Conservation (phyloP, 2,888 invertebrate genomes). For the Habroteleia sp. region DNA sequence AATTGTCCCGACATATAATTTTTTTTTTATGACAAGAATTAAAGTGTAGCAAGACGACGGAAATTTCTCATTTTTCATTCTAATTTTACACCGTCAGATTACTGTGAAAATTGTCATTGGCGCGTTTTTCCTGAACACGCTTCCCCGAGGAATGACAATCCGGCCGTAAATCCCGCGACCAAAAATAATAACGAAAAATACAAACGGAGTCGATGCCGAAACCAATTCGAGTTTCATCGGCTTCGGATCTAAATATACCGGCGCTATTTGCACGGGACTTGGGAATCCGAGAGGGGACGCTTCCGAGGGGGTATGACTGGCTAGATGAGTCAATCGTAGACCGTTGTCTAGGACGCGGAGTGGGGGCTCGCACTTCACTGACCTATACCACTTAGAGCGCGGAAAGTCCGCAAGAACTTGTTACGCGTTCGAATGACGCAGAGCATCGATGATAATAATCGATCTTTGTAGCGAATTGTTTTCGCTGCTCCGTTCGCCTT, state of each 20-base stretch:
- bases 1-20: too few relatives aligned
- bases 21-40: too few relatives aligned
- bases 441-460: constrained; percentile 44
- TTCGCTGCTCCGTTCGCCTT: too few relatives aligned
- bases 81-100: neutral
- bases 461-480: too few relatives aligned
- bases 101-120: neutral
- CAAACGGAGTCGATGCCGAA: constrained; percentile 2
- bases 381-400: constrained; percentile 76
- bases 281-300: constrained; percentile 55
- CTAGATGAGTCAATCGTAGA: constrained; percentile 80
- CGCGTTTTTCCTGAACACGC: neutral
- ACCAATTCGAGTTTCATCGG: constrained; percentile 40
- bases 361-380: constrained; percentile 76
- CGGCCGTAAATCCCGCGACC: constrained; percentile 4
- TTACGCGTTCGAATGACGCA: constrained; percentile 57
- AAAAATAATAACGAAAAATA: constrained; percentile 25
- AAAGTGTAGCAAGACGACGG: too few relatives aligned
- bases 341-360: constrained; percentile 77
- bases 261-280: constrained; percentile 55
- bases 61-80: too few relatives aligned
- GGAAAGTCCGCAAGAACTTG: constrained; percentile 65
- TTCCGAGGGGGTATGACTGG: constrained; percentile 72
- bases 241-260: constrained; percentile 54
- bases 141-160: neutral